phyloP scores from a whole-genome alignment of 1,140 invertebrate species.

The Zaprionus inermis region DNA sequence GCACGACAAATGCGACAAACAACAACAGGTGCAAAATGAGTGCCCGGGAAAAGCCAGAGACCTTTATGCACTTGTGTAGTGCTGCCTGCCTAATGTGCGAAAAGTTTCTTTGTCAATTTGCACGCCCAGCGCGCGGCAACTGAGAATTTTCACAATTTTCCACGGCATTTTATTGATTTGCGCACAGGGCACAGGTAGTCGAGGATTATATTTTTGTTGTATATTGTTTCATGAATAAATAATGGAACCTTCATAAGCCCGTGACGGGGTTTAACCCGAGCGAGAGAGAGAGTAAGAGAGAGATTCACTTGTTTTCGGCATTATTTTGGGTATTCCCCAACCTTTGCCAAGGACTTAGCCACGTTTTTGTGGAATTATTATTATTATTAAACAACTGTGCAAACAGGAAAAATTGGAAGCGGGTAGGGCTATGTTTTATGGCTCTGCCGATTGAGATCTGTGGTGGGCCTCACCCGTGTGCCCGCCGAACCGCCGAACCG shows the following conservation, averaged over 20 bases:
- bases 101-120: constrained; percentile 78
- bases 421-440: neutral
- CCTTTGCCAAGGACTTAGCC: neutral
- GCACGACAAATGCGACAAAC: constrained; percentile 59
- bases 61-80: neutral
- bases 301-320: constrained; percentile 58
- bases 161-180: constrained; percentile 68
- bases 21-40: constrained; percentile 72
- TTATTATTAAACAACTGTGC: constrained; percentile 1
- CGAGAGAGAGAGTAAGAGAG: neutral
- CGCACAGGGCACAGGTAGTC: constrained; percentile 44
- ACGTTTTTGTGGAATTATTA: constrained; percentile 8
- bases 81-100: constrained; percentile 76
- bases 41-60: constrained; percentile 20
- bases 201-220: constrained; percentile 55
- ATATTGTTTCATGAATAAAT: constrained; percentile 49
- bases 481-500: constrained; percentile 27
- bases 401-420: neutral
- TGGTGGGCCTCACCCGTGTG: constrained; percentile 15
- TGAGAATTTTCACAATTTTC: constrained; percentile 24
- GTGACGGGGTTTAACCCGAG: constrained; percentile 33
- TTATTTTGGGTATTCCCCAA: constrained; percentile 26
- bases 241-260: constrained; percentile 27
- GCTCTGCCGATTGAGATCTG: neutral
- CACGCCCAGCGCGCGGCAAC: constrained; percentile 49